Evolutionary conservation across 2,113 vertebrate species (phyloP).

Genomic region (Oostethus manadensis): DNA sequence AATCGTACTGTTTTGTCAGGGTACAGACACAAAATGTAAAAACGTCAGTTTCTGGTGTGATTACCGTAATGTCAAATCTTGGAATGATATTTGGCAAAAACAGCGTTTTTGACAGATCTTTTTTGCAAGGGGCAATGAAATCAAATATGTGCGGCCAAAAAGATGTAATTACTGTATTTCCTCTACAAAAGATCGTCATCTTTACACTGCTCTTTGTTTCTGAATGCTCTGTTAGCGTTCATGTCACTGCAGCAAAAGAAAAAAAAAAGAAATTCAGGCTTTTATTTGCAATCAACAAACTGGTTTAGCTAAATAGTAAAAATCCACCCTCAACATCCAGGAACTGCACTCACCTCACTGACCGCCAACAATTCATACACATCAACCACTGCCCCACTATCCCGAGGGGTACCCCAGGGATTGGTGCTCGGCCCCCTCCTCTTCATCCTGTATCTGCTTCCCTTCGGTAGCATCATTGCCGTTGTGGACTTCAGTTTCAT

Average conservation of each 20-base stretch:
- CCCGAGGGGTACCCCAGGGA: too few relatives aligned
- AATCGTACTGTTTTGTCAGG: neutral
- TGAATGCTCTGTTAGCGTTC: neutral
- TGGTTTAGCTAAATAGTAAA: too few relatives aligned
- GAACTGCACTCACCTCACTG: too few relatives aligned
- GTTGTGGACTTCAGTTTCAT: too few relatives aligned
- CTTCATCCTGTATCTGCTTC: too few relatives aligned
- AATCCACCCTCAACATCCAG: too few relatives aligned
- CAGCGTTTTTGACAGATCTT: slow-evolving; percentile 8
- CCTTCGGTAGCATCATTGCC: too few relatives aligned
- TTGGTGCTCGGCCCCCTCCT: too few relatives aligned
- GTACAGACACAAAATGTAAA: neutral
- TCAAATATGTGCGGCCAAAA: slow-evolving; percentile 32
- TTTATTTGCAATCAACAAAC: neutral
- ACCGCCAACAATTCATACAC: too few relatives aligned
- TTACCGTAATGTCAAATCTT: neutral
- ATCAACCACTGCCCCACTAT: too few relatives aligned
- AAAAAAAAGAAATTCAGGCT: neutral
- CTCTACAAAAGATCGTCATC: slow-evolving; percentile 11
- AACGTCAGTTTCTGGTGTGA: neutral
- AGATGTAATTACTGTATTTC: slow-evolving; percentile 35
- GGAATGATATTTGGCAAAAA: neutral
- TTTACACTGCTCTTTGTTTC: slow-evolving; percentile 20
- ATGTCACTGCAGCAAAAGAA: neutral
- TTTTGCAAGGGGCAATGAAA: neutral